A percentile compares a stretch with the other conserved stretches of the same genome.
Conservation (phyloP, 2,888 invertebrate species). For the Lathronympha strigana region DNA sequence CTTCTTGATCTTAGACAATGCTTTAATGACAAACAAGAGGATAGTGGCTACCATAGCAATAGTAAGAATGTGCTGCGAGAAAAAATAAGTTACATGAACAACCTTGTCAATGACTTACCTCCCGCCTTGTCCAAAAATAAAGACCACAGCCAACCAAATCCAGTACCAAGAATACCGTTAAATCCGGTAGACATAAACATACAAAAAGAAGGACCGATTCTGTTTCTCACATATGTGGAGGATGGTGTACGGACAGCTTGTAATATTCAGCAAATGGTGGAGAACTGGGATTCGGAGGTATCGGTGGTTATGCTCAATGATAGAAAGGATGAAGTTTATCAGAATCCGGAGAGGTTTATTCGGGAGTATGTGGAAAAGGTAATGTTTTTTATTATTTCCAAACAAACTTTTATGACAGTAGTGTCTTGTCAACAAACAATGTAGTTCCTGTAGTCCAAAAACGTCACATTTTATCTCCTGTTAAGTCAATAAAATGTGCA, state of each 20-base stretch:
- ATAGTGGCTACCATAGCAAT: constrained; percentile 75
- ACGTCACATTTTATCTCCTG: too few species aligned
- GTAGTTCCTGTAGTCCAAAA: too few species aligned
- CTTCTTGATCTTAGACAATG: constrained; percentile 66
- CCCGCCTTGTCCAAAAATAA: constrained; percentile 70
- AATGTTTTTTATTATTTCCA: constrained; percentile 39
- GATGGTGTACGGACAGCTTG: constrained; percentile 78
- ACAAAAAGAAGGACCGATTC: constrained; percentile 63
- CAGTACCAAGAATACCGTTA: constrained; percentile 50
- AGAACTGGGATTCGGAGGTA: constrained; percentile 72
- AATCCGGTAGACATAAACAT: constrained; percentile 52
- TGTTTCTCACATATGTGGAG: constrained; percentile 82
- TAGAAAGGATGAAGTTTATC: constrained; percentile 77
- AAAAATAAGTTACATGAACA: constrained; percentile 68
- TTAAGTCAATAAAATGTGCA: too few species aligned
- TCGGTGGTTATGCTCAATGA: constrained; percentile 75
- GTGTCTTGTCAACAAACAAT: too few species aligned
- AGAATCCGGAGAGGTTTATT: constrained; percentile 82
- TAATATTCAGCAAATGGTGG: constrained; percentile 76
- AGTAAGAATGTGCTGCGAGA: constrained; percentile 65
- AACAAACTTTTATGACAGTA: too few species aligned
- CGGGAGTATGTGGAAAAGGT: constrained; percentile 84
- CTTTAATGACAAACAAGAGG: constrained; percentile 65
- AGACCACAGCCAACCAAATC: constrained; percentile 61
- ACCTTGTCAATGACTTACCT: constrained; percentile 69